Conservation (phyloP, 2,888 invertebrate genomes). For the Acanthoscelides obtectus region DNA sequence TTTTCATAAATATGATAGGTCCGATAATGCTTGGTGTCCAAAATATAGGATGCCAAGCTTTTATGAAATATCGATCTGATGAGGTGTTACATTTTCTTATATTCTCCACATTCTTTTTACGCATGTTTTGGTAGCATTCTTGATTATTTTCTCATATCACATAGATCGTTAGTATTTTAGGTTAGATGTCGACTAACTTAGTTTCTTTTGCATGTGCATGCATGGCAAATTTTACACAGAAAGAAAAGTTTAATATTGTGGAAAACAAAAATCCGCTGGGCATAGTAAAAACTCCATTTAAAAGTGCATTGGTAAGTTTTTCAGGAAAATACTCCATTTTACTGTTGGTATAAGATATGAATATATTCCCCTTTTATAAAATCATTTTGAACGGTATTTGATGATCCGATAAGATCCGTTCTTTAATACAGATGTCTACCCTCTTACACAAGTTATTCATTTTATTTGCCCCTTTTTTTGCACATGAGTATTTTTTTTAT, state of each 20-base stretch:
- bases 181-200: conserved; percentile 2
- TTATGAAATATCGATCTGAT: too few species aligned
- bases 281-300: conserved; percentile 20
- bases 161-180: neutral
- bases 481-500: neutral
- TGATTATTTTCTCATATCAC: neutral
- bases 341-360: too few species aligned
- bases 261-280: conserved; percentile 21
- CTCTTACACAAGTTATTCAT: neutral
- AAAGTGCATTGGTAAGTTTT: conserved; percentile 25
- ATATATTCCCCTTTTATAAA: too few species aligned
- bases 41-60: too few species aligned
- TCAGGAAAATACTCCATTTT: neutral
- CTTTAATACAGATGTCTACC: too few species aligned
- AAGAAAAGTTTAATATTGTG: conserved; percentile 33
- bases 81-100: too few species aligned
- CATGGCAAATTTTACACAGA: conserved; percentile 34
- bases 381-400: too few species aligned
- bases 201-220: conserved; percentile 17
- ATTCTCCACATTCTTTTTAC: too few species aligned
- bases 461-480: neutral
- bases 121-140: neutral
- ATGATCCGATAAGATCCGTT: too few species aligned
- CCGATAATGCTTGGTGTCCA: too few species aligned
- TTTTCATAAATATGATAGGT: too few species aligned